Evolutionary conservation across 1,140 invertebrate genomes (phyloP).

Genomic region (Chironomus tepperi): DNA sequence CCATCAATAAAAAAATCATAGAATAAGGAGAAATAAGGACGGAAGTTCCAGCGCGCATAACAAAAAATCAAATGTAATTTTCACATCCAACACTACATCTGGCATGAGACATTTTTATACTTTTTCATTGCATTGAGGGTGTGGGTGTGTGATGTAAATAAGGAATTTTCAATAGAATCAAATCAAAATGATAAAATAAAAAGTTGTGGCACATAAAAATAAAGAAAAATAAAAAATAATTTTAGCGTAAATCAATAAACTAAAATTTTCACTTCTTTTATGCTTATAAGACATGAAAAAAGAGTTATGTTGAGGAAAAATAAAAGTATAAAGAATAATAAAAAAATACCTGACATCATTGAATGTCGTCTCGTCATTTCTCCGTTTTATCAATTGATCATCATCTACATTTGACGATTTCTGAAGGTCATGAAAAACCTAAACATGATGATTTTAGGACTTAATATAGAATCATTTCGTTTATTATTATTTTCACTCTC

Average conservation of each 20-base stretch:
- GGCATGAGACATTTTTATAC: not conserved
- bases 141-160: not conserved
- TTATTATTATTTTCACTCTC: not conserved
- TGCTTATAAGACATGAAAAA: not conserved
- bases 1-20: not conserved
- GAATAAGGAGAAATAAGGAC: not conserved
- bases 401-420: not conserved
- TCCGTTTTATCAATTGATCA: constrained; percentile 5
- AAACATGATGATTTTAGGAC: not conserved
- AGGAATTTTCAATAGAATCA: no score
- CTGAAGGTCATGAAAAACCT: constrained; percentile 20
- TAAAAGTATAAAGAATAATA: not conserved
- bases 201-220: not conserved
- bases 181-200: no score
- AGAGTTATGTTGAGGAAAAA: not conserved
- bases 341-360: constrained; percentile 17
- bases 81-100: constrained; percentile 7
- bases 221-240: not conserved
- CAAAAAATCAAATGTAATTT: not conserved
- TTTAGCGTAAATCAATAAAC: not conserved
- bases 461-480: not conserved
- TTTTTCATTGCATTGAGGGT: not conserved
- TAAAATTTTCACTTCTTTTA: not conserved
- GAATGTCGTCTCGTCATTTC: not conserved
- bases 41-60: not conserved